Evolutionary conservation across 2,113 vertebrate species (phyloP).

Genomic region (Saiga tatarica): DNA sequence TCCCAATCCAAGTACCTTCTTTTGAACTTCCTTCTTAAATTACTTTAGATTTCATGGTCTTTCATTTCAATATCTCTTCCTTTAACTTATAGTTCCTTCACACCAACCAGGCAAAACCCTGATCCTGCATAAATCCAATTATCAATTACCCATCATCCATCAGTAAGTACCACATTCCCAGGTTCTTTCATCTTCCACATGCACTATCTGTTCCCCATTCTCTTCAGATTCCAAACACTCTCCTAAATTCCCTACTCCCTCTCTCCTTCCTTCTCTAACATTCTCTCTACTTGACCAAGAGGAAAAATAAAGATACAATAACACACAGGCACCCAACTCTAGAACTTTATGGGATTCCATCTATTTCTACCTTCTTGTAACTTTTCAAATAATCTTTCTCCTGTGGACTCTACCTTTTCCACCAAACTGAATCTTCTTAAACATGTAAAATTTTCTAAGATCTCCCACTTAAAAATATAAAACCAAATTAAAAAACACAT

Average conservation of each 20-base stretch:
- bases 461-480: not conserved
- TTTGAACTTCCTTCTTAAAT: not conserved
- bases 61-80: conserved; percentile 12
- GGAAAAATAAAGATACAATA: not conserved
- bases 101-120: not conserved
- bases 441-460: not conserved
- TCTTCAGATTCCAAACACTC: not conserved
- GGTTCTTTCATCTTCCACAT: not conserved
- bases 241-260: not conserved
- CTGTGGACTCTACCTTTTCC: not conserved
- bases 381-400: not conserved
- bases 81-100: conserved; percentile 5
- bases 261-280: not conserved
- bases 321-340: not conserved
- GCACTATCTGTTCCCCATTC: not conserved
- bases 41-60: not conserved
- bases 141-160: not conserved
- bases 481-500: not conserved
- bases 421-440: not conserved
- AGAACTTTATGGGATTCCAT: not conserved
- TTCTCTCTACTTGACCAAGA: not conserved
- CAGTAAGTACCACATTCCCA: not conserved
- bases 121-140: not conserved
- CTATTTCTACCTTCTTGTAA: not conserved
- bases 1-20: not conserved